Percentiles rank a stretch among this genome's conserved stretches.
Conservation (phyloP, 2,888 invertebrate species). For the Drosophila siamana region DNA sequence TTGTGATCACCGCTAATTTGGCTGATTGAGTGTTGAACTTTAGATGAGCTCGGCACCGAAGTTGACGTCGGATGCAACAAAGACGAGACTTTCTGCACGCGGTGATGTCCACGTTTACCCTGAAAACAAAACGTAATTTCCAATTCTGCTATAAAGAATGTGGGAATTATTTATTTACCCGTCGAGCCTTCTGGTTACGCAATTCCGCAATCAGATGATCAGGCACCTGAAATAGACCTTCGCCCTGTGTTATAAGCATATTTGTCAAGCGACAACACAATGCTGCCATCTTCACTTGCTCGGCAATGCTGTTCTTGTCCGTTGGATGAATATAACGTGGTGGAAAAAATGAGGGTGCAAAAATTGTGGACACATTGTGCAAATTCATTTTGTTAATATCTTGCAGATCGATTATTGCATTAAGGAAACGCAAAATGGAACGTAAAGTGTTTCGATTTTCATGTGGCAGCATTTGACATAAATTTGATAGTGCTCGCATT, state of each 20-base stretch:
- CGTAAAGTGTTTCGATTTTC: constrained; percentile 94
- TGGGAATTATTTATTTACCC: constrained; percentile 61
- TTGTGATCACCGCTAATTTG: constrained; percentile 34
- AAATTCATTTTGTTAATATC: constrained; percentile 94
- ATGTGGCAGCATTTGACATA: constrained; percentile 93
- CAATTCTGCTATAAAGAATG: neutral
- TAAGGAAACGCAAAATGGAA: constrained; percentile 91
- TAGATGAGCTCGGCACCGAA: constrained; percentile 27
- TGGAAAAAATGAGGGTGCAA: constrained; percentile 96
- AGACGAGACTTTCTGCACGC: constrained; percentile 74
- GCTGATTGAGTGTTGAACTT: constrained; percentile 40
- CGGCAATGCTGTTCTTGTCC: constrained; percentile 89
- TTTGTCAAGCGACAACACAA: constrained; percentile 95
- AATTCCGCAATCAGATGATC: constrained; percentile 89
- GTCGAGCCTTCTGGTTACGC: constrained; percentile 83
- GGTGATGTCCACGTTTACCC: constrained; percentile 83
- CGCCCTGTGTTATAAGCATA: constrained; percentile 91
- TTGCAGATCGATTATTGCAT: constrained; percentile 89
- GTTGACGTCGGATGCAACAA: constrained; percentile 59
- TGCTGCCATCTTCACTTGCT: constrained; percentile 93
- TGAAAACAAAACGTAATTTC: constrained; percentile 32
- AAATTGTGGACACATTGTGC: constrained; percentile 97
- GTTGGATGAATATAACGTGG: constrained; percentile 89
- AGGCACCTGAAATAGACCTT: constrained; percentile 93
- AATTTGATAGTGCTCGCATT: constrained; percentile 87